These are phyloP conservation scores for Poliocrania exsul DNA, from an alignment of 2,797 vertebrate genomes.

Conservation along the genomic window DNA sequence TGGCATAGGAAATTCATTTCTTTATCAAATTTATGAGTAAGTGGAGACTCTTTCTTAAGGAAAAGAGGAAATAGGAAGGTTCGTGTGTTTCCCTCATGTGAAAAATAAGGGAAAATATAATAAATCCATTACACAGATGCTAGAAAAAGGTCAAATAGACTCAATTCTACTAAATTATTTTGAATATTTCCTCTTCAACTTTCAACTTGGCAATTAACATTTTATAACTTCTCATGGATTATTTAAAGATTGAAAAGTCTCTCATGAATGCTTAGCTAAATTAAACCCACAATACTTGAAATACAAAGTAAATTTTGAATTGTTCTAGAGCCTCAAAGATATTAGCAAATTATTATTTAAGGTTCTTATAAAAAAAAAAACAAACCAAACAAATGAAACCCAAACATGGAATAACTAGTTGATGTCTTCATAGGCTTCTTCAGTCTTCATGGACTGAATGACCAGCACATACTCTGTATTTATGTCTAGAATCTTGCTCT, in stretches of 20 bases:
- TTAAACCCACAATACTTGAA: constrained; percentile 1
- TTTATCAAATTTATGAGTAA: too few relatives aligned
- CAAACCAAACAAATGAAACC: background rate
- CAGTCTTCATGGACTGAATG: background rate
- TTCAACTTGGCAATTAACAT: background rate
- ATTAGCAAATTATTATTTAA: background rate
- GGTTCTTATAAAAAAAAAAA: background rate
- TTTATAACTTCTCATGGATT: constrained; percentile 1
- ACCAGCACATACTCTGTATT: background rate
- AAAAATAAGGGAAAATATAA: too few relatives aligned
- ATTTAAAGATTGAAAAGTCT: background rate
- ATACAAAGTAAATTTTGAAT: background rate
- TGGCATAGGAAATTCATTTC: too few relatives aligned
- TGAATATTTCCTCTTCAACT: background rate
- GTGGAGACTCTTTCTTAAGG: too few relatives aligned
- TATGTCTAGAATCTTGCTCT: background rate
- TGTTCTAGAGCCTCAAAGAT: background rate
- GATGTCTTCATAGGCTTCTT: background rate
- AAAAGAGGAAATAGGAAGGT: too few relatives aligned
- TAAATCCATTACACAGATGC: too few relatives aligned
- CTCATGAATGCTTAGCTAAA: background rate
- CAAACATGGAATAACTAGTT: background rate
- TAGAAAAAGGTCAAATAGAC: too few relatives aligned
- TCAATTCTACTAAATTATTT: background rate
- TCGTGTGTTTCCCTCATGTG: too few relatives aligned